Percentiles rank a stretch among this genome's conserved stretches.
phyloP scores from a whole-genome alignment of 2,113 vertebrate species.

The Galeopterus variegatus region DNA sequence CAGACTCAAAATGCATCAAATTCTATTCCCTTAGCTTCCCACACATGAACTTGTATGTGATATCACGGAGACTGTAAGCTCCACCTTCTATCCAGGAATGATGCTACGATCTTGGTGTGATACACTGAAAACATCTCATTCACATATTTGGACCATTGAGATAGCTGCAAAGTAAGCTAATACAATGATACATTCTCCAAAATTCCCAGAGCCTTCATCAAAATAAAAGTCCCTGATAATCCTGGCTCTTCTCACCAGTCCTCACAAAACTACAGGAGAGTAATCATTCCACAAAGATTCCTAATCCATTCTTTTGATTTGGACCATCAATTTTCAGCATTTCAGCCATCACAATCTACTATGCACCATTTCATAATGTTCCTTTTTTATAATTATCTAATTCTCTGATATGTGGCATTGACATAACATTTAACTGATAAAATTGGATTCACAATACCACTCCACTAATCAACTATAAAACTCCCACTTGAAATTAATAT shows the following conservation, averaged over 20 bases:
- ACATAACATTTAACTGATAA: constrained; percentile 65
- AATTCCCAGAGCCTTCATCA: background rate
- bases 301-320: constrained; percentile 56
- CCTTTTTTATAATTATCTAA: constrained; percentile 52
- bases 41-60: background rate
- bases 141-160: background rate
- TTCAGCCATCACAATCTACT: constrained; percentile 39
- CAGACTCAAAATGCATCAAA: background rate
- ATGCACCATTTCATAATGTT: constrained; percentile 6
- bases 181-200: background rate
- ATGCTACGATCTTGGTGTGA: background rate
- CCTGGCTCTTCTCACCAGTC: background rate
- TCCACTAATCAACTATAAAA: constrained; percentile 54
- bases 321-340: constrained; percentile 67
- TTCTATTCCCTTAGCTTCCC: background rate
- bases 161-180: background rate
- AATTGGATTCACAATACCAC: constrained; percentile 52
- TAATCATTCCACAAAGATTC: constrained; percentile 58
- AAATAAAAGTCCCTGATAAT: background rate
- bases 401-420: background rate
- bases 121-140: background rate
- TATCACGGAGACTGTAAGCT: background rate
- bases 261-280: constrained; percentile 5
- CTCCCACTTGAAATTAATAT: constrained; percentile 57
- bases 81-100: background rate